Percentiles rank a stretch among this genome's conserved stretches.
phyloP scores from a whole-genome alignment of 2,888 invertebrate genomes.

The Axea sp. region DNA sequence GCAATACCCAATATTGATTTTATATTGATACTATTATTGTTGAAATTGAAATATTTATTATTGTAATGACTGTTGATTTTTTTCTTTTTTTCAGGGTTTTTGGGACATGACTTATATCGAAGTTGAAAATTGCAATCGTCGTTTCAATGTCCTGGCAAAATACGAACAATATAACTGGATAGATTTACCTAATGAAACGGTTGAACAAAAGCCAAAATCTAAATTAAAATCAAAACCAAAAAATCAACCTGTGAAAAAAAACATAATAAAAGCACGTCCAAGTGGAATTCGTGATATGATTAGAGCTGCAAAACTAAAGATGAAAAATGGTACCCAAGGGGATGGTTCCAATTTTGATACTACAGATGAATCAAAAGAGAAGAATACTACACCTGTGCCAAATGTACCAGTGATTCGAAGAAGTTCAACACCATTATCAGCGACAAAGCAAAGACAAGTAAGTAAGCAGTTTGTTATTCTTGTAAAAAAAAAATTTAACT shows the following conservation, averaged over 20 bases:
- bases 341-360: slow-evolving; percentile 26
- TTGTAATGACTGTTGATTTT: not conserved
- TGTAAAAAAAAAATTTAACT: no score
- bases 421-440: not conserved
- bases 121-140: slow-evolving; percentile 75
- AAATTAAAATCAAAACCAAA: slow-evolving; percentile 42
- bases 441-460: not conserved
- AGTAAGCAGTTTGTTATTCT: no score
- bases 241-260: slow-evolving; percentile 42
- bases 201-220: slow-evolving; percentile 14
- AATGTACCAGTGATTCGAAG: not conserved
- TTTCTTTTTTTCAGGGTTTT: slow-evolving; percentile 83
- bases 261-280: slow-evolving; percentile 17
- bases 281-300: slow-evolving; percentile 69
- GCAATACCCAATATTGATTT: no score
- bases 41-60: no score
- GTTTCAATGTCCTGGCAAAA: slow-evolving; percentile 70
- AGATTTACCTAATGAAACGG: slow-evolving; percentile 70
- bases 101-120: slow-evolving; percentile 93
- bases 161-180: slow-evolving; percentile 77
- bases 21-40: no score
- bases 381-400: not conserved
- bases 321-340: slow-evolving; percentile 39
- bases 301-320: slow-evolving; percentile 67
- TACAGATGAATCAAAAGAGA: not conserved